phyloP scores from a whole-genome alignment of 2,113 vertebrate genomes.

The Mormoops blainvillei region DNA sequence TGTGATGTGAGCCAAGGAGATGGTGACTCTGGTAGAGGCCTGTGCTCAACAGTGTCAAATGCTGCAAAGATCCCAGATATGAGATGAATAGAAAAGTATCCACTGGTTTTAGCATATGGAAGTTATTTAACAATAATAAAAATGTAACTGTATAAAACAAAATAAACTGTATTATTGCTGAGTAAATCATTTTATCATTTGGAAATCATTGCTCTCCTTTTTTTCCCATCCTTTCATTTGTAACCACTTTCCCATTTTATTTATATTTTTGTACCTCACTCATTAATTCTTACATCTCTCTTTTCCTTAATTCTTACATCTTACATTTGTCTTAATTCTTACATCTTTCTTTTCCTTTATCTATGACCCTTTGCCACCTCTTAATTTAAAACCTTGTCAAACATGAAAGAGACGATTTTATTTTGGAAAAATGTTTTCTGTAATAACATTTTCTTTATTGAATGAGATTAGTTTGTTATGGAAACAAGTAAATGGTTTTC shows the following conservation, averaged over 20 bases:
- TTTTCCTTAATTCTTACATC: background rate
- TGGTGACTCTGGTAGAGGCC: fast-evolving
- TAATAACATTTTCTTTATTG: background rate
- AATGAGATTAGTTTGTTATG: background rate
- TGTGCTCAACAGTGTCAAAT: background rate
- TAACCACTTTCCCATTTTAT: background rate
- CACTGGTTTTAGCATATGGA: background rate
- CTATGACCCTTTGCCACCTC: background rate
- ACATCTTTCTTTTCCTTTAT: background rate
- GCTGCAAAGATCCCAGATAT: background rate
- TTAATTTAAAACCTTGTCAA: background rate
- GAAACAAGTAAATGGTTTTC: background rate
- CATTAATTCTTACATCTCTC: background rate
- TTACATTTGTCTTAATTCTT: too few species aligned
- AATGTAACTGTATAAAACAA: background rate
- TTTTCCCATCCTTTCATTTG: background rate
- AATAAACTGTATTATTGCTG: background rate
- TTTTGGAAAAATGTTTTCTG: background rate
- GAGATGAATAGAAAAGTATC: background rate
- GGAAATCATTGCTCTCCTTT: background rate
- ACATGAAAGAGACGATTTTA: background rate
- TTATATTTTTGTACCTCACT: background rate
- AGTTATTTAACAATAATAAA: background rate
- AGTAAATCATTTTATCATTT: background rate
- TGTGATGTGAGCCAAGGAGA: background rate